phyloP scores from a whole-genome alignment of 2,797 vertebrate genomes.

The Chloroceryle inda region DNA sequence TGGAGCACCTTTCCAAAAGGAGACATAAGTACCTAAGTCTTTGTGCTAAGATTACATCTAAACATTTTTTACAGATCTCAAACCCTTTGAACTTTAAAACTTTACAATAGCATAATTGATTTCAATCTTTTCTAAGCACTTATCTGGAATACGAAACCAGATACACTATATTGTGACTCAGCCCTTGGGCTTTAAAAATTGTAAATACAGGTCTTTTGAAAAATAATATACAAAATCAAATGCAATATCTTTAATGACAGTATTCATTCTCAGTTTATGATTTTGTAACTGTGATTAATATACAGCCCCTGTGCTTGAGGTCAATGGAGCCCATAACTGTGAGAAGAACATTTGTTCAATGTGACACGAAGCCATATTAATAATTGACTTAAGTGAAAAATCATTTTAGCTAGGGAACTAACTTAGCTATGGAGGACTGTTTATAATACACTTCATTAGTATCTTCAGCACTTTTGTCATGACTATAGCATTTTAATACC shows the following conservation, averaged over 20 bases:
- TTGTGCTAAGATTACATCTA: slow-evolving; percentile 54
- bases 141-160: slow-evolving; percentile 18
- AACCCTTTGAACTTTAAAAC: slow-evolving; percentile 37
- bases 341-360: neutral
- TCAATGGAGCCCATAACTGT: neutral
- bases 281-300: neutral
- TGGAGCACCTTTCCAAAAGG: neutral
- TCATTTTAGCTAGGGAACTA: neutral
- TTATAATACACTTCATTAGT: neutral
- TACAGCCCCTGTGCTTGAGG: neutral
- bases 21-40: neutral
- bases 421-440: neutral
- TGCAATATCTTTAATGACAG: neutral
- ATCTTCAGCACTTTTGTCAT: neutral
- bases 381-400: neutral
- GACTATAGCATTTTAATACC: neutral
- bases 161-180: neutral
- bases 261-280: neutral
- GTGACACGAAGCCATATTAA: neutral
- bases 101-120: slow-evolving; percentile 45
- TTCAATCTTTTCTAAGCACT: slow-evolving; percentile 38
- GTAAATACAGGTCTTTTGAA: neutral
- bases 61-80: slow-evolving; percentile 41
- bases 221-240: slow-evolving; percentile 7
- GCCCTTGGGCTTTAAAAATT: slow-evolving; percentile 25